Conservation (phyloP, 2,113 vertebrate genomes). For the Microtus ochrogaster region DNA sequence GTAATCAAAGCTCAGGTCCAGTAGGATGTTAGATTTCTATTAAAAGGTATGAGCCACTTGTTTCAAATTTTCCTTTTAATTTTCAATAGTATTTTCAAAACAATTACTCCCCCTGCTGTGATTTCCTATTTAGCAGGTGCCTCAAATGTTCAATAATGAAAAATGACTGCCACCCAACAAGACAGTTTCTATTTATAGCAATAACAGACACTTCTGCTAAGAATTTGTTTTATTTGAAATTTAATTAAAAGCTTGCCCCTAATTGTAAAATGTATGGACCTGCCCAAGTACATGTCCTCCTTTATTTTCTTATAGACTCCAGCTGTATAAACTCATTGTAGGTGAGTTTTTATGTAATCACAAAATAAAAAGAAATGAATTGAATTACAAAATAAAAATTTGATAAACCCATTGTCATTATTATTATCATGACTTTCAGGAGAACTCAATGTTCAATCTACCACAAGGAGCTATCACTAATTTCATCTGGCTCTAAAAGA, state of each 20-base stretch:
- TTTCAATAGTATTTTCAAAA: slow-evolving; percentile 73
- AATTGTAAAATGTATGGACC: neutral
- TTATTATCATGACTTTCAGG: neutral
- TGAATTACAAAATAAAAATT: slow-evolving; percentile 61
- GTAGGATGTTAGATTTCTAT: slow-evolving; percentile 53
- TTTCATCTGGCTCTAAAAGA: slow-evolving; percentile 26
- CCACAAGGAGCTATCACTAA: neutral
- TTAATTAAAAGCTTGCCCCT: slow-evolving; percentile 37
- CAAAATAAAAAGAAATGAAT: slow-evolving; percentile 42
- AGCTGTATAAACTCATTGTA: neutral
- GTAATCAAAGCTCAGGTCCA: slow-evolving; percentile 66
- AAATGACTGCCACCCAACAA: slow-evolving; percentile 59
- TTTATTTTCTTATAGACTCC: neutral
- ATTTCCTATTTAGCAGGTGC: slow-evolving; percentile 68
- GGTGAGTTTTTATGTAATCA: slow-evolving; percentile 34
- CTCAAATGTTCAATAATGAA: slow-evolving; percentile 65
- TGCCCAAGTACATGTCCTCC: neutral
- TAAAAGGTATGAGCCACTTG: slow-evolving; percentile 32
- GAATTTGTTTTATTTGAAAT: slow-evolving; percentile 44
- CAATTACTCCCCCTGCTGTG: slow-evolving; percentile 65
- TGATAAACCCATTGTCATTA: neutral
- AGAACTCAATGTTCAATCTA: neutral
- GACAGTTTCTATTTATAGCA: neutral
- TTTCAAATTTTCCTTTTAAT: slow-evolving; percentile 62
- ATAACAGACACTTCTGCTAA: slow-evolving; percentile 24